A percentile compares a stretch with the other conserved stretches of the same genome.
phyloP scores from a whole-genome alignment of 2,797 vertebrate genomes.

The Brotula barbata region DNA sequence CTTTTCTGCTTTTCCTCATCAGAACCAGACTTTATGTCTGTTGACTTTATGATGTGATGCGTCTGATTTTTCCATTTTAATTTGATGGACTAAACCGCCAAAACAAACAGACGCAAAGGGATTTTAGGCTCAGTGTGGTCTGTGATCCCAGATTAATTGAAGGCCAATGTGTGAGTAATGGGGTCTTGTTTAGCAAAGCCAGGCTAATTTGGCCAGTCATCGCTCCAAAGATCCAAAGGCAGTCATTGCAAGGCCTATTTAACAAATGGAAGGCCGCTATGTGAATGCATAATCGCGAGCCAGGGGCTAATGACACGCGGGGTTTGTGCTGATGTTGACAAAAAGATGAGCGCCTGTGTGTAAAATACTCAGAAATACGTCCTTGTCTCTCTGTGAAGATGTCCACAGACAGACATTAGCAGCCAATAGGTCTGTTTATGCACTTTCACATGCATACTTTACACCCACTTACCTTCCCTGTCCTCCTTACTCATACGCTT shows the following conservation, averaged over 20 bases:
- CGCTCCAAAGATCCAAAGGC: constrained; percentile 40
- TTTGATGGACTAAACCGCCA: constrained; percentile 39
- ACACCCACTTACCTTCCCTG: not conserved
- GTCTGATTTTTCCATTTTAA: constrained; percentile 30
- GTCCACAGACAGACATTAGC: too few species aligned
- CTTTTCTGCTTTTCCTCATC: constrained; percentile 19
- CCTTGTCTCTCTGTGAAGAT: constrained; percentile 36
- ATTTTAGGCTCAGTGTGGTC: constrained; percentile 49
- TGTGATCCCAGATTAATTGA: constrained; percentile 49
- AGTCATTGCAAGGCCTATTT: constrained; percentile 35
- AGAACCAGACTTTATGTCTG: constrained; percentile 1
- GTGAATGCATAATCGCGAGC: constrained; percentile 46
- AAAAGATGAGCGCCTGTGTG: constrained; percentile 30
- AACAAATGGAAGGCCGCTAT: constrained; percentile 37
- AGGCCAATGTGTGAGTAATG: constrained; percentile 56
- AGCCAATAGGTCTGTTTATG: too few species aligned
- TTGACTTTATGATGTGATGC: constrained; percentile 16
- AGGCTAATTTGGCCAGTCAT: constrained; percentile 55
- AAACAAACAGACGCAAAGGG: constrained; percentile 23
- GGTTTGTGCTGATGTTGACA: constrained; percentile 22
- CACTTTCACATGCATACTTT: not conserved
- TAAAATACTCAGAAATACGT: constrained; percentile 9
- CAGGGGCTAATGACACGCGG: constrained; percentile 50
- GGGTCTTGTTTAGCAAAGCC: constrained; percentile 39
- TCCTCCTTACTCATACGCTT: not conserved